These are phyloP conservation scores for Stichopus horrens DNA, from an alignment of 53 echinoderm and acorn worm species.

Conservation along the genomic window DNA sequence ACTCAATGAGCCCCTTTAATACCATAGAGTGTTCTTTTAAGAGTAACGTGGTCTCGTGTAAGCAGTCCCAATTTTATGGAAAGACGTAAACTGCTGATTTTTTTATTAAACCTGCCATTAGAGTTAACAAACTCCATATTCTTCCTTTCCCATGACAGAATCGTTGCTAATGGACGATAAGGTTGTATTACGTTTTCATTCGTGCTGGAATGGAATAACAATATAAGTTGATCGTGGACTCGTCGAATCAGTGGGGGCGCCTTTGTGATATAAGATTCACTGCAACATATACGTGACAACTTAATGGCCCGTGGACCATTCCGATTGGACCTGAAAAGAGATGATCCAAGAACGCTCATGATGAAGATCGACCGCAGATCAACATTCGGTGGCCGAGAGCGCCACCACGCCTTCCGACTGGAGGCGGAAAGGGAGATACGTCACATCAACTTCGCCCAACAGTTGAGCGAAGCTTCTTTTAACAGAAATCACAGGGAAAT, in stretches of 20 bases:
- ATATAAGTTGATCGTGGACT: background rate
- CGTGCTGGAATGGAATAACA: too few species aligned
- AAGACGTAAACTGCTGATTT: too few species aligned
- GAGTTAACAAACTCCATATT: too few species aligned
- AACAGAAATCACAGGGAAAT: conserved; percentile 70
- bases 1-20: too few species aligned
- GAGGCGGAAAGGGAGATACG: conserved; percentile 78
- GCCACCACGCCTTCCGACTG: conserved; percentile 69
- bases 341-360: conserved; percentile 86
- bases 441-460: conserved; percentile 77
- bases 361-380: conserved; percentile 83
- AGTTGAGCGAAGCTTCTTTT: conserved; percentile 70
- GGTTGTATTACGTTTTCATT: too few species aligned
- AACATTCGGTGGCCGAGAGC: conserved; percentile 81
- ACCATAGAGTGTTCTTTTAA: too few species aligned
- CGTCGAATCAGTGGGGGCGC: background rate
- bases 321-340: conserved; percentile 80
- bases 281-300: background rate
- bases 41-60: too few species aligned
- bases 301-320: conserved; percentile 58
- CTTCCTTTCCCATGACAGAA: too few species aligned
- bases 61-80: too few species aligned
- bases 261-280: too few species aligned
- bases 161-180: too few species aligned
- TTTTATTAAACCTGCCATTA: too few species aligned